Percentiles rank a stretch among this genome's conserved stretches.
Evolutionary conservation across 2,888 invertebrate species (phyloP).

Genomic region (Athalia circularis): DNA sequence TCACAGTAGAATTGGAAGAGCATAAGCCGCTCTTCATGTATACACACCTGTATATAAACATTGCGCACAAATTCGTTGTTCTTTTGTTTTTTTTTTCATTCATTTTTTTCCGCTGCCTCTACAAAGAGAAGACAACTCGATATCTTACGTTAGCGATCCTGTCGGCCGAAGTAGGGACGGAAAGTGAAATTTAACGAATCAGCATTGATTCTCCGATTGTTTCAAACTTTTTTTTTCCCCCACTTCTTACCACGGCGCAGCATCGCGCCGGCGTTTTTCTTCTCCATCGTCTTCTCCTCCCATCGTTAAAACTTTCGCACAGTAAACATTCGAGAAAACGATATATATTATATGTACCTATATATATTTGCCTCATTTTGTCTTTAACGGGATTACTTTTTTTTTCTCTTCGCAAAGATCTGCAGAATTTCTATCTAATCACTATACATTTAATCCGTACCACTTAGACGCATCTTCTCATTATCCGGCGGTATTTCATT

Average conservation of each 20-base stretch:
- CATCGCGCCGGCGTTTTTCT: neutral
- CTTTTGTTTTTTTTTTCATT: neutral
- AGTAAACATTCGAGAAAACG: conserved; percentile 1
- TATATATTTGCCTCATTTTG: too few species aligned
- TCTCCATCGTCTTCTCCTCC: neutral
- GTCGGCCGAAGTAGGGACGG: conserved; percentile 17
- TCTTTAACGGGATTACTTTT: too few species aligned
- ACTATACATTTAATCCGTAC: too few species aligned
- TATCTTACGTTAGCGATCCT: conserved; percentile 19
- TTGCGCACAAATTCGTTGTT: neutral
- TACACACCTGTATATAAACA: neutral
- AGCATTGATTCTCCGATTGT: conserved; percentile 34
- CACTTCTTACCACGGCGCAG: neutral
- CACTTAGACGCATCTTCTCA: too few species aligned
- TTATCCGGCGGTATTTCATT: too few species aligned
- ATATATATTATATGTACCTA: too few species aligned
- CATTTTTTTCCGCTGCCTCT: conserved; percentile 14
- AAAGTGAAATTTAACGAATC: conserved; percentile 38
- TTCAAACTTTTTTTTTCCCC: conserved; percentile 8
- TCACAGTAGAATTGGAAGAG: conserved; percentile 30
- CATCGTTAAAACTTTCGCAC: conserved; percentile 17
- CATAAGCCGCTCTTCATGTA: conserved; percentile 31
- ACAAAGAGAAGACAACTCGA: conserved; percentile 23
- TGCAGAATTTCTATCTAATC: too few species aligned
- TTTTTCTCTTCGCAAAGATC: too few species aligned